Evolutionary conservation across 2,797 vertebrate species (phyloP).

Genomic region (Hippocampus kuda): DNA sequence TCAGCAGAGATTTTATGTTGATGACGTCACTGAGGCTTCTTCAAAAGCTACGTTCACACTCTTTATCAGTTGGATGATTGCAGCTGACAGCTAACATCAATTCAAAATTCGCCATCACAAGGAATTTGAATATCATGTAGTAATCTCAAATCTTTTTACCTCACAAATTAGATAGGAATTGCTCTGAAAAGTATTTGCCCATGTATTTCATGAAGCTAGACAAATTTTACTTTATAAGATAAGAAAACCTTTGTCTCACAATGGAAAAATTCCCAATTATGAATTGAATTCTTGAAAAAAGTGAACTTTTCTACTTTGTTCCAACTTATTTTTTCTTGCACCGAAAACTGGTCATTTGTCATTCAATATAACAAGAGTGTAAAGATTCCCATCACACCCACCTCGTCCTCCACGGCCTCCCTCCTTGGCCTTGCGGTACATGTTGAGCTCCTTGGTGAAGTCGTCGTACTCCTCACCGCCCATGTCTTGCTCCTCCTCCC

Average conservation of each 20-base stretch:
- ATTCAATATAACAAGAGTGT: neutral
- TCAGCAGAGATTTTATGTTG: neutral
- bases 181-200: neutral
- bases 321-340: neutral
- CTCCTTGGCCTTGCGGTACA: conserved; percentile 87
- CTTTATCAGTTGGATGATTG: no score
- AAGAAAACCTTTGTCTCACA: no score
- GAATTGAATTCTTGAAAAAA: no score
- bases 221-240: neutral
- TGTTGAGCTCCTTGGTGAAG: conserved; percentile 88
- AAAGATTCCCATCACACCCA: conserved; percentile 20
- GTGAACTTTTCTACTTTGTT: neutral
- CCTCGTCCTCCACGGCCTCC: conserved; percentile 73
- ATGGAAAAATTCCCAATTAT: no score
- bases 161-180: neutral
- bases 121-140: neutral
- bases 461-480: conserved; percentile 84
- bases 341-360: neutral
- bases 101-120: neutral
- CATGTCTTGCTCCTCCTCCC: conserved; percentile 82
- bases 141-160: neutral
- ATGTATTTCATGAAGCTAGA: neutral
- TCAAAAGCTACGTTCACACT: neutral
- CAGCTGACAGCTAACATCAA: no score
- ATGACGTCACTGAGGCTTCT: neutral